Base-by-base conservation (phyloP, 2,888 invertebrate genomes). In the Lottia gigantea region DNA sequence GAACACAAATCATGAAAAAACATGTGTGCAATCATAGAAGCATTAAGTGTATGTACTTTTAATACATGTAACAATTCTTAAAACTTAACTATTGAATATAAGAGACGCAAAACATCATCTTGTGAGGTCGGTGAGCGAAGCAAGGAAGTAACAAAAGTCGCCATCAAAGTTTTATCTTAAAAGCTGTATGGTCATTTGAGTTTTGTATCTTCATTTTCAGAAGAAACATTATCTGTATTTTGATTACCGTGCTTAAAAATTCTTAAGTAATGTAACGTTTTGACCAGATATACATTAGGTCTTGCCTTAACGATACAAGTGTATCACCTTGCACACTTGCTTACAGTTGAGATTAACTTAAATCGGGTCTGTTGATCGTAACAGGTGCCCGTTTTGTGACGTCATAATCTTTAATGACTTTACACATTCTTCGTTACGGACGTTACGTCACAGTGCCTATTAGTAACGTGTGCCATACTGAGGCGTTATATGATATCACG, bases 321-420 rank as follows among this genome's bases (percentile, higher is more conserved):
- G 55, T 55, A 55, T 55, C 55, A 8, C 55, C 23, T 55, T 55
- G 55, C 55, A 55, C 40, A 8, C 11, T 23, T 55, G 23, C 19
- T 23, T 55, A 23, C 55, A 23, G 12, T 14, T 19, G 19, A 23
- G 55, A 55, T 55, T 55, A 55, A 55, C 23, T 8, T 2, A 23
- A 55, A 55, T 2, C 19, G 11, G 19, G 19, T 19, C 19, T 23
- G 23, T 23, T 55, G 55, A 55, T 55, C 3, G 55, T 23, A 55
- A 55, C 55, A 55, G 55, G 55, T 55, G 55, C 23, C 55, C 55
- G 4, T 23, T 40, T 40, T 23, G 55, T 55, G 55, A 55, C 55
- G 55, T 55, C 55, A 55, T 55, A 55, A 55, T 55, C 55, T 55
- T 23, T 55, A 55, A 55, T 55, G 55, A 12, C 55, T 19, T 19